Percentiles rank a stretch among this genome's conserved stretches.
phyloP scores from a whole-genome alignment of 2,888 invertebrate species.

The Mythimna pallens region DNA sequence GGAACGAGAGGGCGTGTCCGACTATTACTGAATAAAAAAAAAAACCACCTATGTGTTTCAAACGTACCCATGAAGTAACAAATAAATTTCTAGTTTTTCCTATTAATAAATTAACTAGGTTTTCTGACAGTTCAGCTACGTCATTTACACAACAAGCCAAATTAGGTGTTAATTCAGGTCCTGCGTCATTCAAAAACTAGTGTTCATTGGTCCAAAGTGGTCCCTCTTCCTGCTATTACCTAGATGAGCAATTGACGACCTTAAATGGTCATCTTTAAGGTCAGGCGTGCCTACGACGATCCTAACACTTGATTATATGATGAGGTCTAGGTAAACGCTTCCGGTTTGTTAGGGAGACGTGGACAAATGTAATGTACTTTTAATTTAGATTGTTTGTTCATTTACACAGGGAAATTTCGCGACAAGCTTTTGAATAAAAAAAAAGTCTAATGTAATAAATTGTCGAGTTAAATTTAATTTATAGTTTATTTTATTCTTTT shows the following conservation, averaged over 20 bases:
- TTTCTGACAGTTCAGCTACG: background rate
- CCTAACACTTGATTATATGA: conserved; percentile 68
- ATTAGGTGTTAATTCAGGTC: conserved; percentile 22
- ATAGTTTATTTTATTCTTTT: too few relatives aligned
- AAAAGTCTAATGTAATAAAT: too few relatives aligned
- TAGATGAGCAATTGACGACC: conserved; percentile 68
- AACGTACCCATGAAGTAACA: too few relatives aligned
- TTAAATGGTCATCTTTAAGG: conserved; percentile 64
- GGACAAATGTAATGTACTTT: background rate
- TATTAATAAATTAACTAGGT: too few relatives aligned
- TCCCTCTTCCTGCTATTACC: conserved; percentile 77
- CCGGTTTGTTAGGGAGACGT: conserved; percentile 47
- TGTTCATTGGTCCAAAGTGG: conserved; percentile 60
- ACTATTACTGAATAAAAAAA: too few relatives aligned
- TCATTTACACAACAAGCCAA: background rate
- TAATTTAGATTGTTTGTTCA: background rate
- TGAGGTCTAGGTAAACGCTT: conserved; percentile 59
- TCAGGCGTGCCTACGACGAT: conserved; percentile 56
- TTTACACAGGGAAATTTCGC: too few relatives aligned
- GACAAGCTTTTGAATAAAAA: too few relatives aligned
- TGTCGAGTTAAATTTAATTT: too few relatives aligned
- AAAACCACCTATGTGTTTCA: too few relatives aligned
- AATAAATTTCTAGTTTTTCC: too few relatives aligned
- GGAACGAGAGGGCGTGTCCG: too few relatives aligned
- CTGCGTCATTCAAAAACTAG: conserved; percentile 34